Conservation (phyloP, 92 coral and sea anemone genomes). For the Ricordea florida region DNA sequence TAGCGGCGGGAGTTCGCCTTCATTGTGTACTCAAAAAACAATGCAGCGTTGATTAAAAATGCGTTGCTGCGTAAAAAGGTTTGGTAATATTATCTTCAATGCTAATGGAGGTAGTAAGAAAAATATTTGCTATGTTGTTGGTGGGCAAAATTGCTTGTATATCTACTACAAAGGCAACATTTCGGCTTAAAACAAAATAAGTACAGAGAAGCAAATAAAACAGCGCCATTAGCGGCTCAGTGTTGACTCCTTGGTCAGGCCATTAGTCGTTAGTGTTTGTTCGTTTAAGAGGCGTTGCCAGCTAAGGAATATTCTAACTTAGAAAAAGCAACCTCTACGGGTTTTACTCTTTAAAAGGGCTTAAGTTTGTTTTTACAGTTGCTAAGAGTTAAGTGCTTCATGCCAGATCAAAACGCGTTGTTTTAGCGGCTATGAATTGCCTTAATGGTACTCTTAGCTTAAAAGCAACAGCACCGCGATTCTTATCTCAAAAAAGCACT, state of each 20-base stretch:
- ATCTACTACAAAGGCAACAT: conserved; percentile 40
- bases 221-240: not conserved
- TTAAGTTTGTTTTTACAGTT: conserved; percentile 29
- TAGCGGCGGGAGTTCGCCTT: conserved; percentile 48
- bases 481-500: conserved; percentile 29
- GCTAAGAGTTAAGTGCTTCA: conserved; percentile 32
- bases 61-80: conserved; percentile 49
- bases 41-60: conserved; percentile 49
- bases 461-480: conserved; percentile 34
- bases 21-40: conserved; percentile 48
- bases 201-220: conserved; percentile 1
- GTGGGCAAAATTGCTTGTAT: conserved; percentile 22
- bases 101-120: conserved; percentile 43
- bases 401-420: conserved; percentile 23
- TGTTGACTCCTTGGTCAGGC: not conserved
- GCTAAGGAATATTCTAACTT: too few species aligned
- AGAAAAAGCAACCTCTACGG: conserved; percentile 36
- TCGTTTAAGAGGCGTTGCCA: too few species aligned
- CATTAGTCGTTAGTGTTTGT: too few species aligned
- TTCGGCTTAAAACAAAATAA: conserved; percentile 27
- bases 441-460: conserved; percentile 35
- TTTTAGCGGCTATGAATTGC: conserved; percentile 28
- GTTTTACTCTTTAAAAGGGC: conserved; percentile 23
- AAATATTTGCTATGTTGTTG: conserved; percentile 38
- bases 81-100: conserved; percentile 45